A percentile compares a stretch with the other conserved stretches of the same genome.
Evolutionary conservation across 2,113 vertebrate genomes (phyloP).

Genomic region (Piprites chloris): DNA sequence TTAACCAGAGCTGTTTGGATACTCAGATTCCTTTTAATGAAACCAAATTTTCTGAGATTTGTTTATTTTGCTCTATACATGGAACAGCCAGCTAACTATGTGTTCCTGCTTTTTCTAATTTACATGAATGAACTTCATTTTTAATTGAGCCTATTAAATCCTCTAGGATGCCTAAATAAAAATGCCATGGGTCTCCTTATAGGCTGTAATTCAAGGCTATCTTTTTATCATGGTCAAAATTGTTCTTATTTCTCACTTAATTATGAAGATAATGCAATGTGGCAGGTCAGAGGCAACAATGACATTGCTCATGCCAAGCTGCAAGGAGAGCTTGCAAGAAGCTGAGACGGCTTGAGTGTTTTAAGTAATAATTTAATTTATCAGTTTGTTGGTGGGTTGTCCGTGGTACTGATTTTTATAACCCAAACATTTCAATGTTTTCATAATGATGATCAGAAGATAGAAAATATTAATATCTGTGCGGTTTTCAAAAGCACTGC

Average conservation of each 20-base stretch:
- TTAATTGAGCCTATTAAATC: neutral
- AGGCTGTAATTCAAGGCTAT: neutral
- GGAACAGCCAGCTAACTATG: neutral
- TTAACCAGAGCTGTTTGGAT: neutral
- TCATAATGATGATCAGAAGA: neutral
- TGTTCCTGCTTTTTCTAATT: neutral
- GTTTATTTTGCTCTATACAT: neutral
- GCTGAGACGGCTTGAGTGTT: constrained; percentile 4
- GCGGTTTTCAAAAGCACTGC: neutral
- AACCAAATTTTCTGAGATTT: neutral
- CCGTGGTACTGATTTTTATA: neutral
- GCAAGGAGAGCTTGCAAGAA: neutral
- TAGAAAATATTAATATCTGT: neutral
- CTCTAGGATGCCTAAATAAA: neutral
- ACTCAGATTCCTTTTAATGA: neutral
- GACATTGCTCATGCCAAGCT: neutral
- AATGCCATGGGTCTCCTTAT: neutral
- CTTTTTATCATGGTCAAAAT: neutral
- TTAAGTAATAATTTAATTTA: neutral
- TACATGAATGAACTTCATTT: neutral
- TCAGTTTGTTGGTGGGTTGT: neutral
- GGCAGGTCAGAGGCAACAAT: neutral
- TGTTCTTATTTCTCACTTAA: neutral
- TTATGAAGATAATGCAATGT: constrained; percentile 34
- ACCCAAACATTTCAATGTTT: neutral